Evolutionary conservation across 2,113 vertebrate species (phyloP), one percentile per base, ranked within the genome.

Genomic region (Steatornis caripensis): DNA sequence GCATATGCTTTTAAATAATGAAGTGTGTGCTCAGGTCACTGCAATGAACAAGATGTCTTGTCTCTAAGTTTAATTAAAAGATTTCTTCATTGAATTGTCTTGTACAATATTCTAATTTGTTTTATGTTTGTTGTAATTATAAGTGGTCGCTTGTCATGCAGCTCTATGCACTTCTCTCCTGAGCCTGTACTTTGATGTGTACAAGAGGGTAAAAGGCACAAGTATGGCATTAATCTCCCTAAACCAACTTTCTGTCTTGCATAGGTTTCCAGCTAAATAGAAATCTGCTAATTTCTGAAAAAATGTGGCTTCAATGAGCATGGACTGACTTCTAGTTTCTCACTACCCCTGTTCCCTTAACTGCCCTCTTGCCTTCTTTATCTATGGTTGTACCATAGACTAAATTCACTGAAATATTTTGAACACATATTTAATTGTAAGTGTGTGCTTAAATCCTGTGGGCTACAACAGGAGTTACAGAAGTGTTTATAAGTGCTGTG

Each of bases 41-140:
- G 58, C n/a, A 84, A 72, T 58, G 43, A 83, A 30, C 32, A 61
- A 36, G 37, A 19, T 41, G 29, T 61, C 80, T 89, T 65, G 37
- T 57, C 79, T 87, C 74, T 32, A 30, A 24, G 29, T 87, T 96
- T 96, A 91, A 93, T 93, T 89, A 93, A 77, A 71, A 70, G 65
- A 82, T 82, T 65, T 91, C 84, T 87, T 79, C 55, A 17, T 4
- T 64, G 76, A 58, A n/a, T 46, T n/a, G 41, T 84, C 34, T 12
- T 54, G 78, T 70, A 64, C 22, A 49, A 39, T 53, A 49, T 20
- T 64, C 64, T 84, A 48, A 41, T 89, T 91, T 68, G 64, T 36
- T 92, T 87, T 23, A 62, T 76, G 72, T 75, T 95, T 93, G 81
- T 49, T 69, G 51, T 77, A 71, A 87, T 93, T 85, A 51, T 24